Percentiles rank a stretch among this genome's conserved stretches.
Evolutionary conservation across 1,140 invertebrate species (phyloP).

Genomic region (Zaprionus ghesquierei): DNA sequence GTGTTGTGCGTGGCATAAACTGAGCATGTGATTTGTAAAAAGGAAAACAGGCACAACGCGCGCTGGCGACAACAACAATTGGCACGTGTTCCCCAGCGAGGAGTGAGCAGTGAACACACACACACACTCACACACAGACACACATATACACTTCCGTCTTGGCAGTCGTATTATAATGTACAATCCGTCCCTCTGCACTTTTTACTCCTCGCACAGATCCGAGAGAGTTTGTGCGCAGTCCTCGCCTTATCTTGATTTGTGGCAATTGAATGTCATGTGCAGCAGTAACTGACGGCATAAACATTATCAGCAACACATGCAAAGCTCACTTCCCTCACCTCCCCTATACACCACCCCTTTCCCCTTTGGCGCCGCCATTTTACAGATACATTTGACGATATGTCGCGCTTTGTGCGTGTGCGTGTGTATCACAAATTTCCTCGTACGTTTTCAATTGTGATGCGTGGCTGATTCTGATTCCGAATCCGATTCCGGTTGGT

Average conservation of each 20-base stretch:
- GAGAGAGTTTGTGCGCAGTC: conserved; percentile 8
- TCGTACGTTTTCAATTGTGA: conserved; percentile 40
- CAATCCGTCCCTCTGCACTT: neutral
- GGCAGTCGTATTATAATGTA: conserved; percentile 43
- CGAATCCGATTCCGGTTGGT: conserved; percentile 10
- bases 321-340: neutral
- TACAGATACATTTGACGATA: conserved; percentile 43
- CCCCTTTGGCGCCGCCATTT: neutral
- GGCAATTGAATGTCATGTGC: conserved; percentile 60
- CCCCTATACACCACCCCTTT: neutral
- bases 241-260: conserved; percentile 55
- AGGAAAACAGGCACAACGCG: conserved; percentile 41
- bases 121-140: neutral
- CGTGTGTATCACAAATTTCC: conserved; percentile 19
- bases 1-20: conserved; percentile 48
- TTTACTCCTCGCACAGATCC: conserved; percentile 3
- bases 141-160: conserved; percentile 21
- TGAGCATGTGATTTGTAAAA: conserved; percentile 58
- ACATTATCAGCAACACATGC: conserved; percentile 58
- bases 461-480: conserved; percentile 29
- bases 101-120: neutral
- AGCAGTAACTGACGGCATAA: conserved; percentile 55
- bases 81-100: conserved; percentile 31
- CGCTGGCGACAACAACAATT: conserved; percentile 30
- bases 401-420: conserved; percentile 33